Conservation (phyloP, 2,797 vertebrate species). For the Mormyrops boulengeri region DNA sequence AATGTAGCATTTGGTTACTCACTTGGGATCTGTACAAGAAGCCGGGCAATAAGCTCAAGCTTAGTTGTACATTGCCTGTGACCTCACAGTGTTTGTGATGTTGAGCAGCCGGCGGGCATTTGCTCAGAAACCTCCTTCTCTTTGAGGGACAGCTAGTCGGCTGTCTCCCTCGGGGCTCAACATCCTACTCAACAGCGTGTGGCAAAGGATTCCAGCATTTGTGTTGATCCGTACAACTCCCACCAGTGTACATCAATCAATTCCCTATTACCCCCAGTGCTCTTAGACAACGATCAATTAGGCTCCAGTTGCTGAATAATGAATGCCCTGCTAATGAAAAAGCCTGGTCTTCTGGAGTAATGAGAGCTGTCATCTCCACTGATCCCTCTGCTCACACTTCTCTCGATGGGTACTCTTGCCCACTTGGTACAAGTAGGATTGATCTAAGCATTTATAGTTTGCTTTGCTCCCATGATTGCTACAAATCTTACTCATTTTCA, state of each 20-base stretch:
- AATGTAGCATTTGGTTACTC: neutral
- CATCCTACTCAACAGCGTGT: constrained; percentile 31
- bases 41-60: neutral
- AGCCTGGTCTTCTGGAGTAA: constrained; percentile 25
- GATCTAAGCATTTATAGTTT: constrained; percentile 9
- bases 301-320: constrained; percentile 56
- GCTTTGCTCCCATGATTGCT: neutral
- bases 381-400: neutral
- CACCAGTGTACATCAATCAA: constrained; percentile 58
- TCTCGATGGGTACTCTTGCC: neutral
- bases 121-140: neutral
- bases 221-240: constrained; percentile 40
- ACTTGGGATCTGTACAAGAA: neutral
- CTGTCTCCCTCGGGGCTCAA: constrained; percentile 24
- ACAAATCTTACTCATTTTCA: neutral
- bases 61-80: neutral
- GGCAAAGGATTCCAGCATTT: constrained; percentile 43
- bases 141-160: neutral
- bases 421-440: neutral
- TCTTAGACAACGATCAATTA: constrained; percentile 59
- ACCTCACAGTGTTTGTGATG: neutral
- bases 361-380: constrained; percentile 29
- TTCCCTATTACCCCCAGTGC: constrained; percentile 59
- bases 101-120: neutral
- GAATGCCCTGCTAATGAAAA: constrained; percentile 51